phyloP scores from a whole-genome alignment of 2,113 vertebrate genomes.

The Upupa epops region DNA sequence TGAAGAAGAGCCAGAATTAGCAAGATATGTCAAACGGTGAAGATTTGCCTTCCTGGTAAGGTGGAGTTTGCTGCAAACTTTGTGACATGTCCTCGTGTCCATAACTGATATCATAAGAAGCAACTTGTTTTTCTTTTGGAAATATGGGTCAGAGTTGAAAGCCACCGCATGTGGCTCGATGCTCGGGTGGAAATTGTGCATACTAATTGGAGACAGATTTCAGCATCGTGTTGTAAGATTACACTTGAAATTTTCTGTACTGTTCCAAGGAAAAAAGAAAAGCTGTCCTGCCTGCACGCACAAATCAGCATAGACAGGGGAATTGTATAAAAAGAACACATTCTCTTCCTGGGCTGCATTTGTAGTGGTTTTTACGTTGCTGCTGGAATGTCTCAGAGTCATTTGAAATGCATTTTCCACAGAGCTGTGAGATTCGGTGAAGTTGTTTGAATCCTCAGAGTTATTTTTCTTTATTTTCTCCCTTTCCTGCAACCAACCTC shows the following conservation, averaged over 20 bases:
- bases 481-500: not conserved
- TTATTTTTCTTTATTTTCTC: conserved; percentile 33
- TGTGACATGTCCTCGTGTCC: not conserved
- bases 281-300: not conserved
- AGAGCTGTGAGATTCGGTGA: conserved; percentile 39
- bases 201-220: conserved; percentile 38
- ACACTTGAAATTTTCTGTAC: conserved; percentile 22
- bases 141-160: conserved; percentile 32
- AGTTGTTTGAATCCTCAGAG: conserved; percentile 6
- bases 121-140: not conserved
- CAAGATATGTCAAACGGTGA: not conserved
- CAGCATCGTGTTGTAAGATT: not conserved
- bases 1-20: not conserved
- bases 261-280: not conserved
- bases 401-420: conserved; percentile 49
- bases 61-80: not conserved
- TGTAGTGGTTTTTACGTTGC: conserved; percentile 21
- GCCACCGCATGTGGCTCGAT: not conserved
- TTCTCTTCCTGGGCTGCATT: conserved; percentile 38
- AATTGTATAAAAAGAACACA: conserved; percentile 32
- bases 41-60: not conserved
- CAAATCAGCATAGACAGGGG: conserved; percentile 30
- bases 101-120: not conserved
- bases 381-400: not conserved
- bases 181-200: conserved; percentile 3